A percentile compares a stretch with the other conserved stretches of the same genome.
These are phyloP conservation scores for Holotrichia oblita DNA, from an alignment of 1,140 invertebrate genomes.

Conservation along the genomic window DNA sequence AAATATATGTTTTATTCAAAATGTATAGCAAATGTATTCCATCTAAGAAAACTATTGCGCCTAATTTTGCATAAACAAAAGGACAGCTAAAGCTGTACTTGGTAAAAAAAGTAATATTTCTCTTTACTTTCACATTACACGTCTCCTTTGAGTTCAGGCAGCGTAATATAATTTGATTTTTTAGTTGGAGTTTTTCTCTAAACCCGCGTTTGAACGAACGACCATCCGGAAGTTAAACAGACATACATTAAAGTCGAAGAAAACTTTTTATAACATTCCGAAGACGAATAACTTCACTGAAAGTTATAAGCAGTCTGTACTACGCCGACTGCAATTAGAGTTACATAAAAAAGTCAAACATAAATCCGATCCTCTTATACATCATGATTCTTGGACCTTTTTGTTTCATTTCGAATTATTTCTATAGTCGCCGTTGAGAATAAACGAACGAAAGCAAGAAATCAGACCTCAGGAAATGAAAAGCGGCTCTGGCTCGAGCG, in stretches of 20 bases:
- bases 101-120: no score
- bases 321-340: conserved; percentile 25
- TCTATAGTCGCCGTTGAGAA: conserved; percentile 25
- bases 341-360: conserved; percentile 30
- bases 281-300: background rate
- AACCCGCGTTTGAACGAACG: background rate
- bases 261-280: background rate
- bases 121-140: background rate
- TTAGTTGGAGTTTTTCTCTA: background rate
- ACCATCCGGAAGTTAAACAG: background rate
- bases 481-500: conserved; percentile 23
- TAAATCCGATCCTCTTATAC: conserved; percentile 32
- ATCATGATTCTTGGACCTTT: conserved; percentile 23
- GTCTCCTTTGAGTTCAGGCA: background rate
- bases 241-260: background rate
- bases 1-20: no score
- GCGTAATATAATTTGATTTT: background rate
- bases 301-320: conserved; percentile 8
- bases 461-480: conserved; percentile 33
- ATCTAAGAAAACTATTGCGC: no score
- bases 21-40: no score
- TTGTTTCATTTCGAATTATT: conserved; percentile 28
- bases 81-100: no score
- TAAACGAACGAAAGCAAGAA: conserved; percentile 33
- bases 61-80: no score